Conservation (phyloP, 2,113 vertebrate genomes). For the Nibea albiflora region DNA sequence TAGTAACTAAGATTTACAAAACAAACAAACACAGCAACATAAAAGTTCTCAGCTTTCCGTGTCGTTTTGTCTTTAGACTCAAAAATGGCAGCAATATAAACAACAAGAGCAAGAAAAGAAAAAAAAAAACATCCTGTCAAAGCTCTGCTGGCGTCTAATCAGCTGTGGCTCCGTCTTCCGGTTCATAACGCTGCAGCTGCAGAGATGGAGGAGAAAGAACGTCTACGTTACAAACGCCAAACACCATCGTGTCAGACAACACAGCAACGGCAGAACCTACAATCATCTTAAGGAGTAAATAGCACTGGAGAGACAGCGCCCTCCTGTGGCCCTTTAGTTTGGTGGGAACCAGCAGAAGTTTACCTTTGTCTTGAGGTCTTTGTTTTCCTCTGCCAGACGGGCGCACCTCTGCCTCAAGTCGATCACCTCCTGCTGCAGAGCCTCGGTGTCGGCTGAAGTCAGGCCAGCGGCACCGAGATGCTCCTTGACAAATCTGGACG, state of each 20-base stretch:
- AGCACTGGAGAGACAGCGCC: background rate
- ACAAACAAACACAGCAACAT: background rate
- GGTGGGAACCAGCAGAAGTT: background rate
- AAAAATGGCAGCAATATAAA: constrained; percentile 35
- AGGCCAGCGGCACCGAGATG: constrained; percentile 86
- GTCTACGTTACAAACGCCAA: background rate
- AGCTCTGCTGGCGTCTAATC: constrained; percentile 77
- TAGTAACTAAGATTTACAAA: constrained; percentile 22
- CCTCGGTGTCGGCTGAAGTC: constrained; percentile 85
- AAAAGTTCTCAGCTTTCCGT: constrained; percentile 7
- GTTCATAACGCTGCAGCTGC: constrained; percentile 90
- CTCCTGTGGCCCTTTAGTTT: background rate
- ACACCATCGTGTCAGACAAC: background rate
- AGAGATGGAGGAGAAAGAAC: constrained; percentile 24
- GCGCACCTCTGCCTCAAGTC: constrained; percentile 92
- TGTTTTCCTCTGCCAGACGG: constrained; percentile 91
- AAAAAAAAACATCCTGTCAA: background rate
- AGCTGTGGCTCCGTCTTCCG: constrained; percentile 86
- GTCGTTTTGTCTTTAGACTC: constrained; percentile 10
- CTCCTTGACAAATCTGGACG: constrained; percentile 92
- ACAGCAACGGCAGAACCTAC: too few species aligned
- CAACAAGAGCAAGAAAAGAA: background rate
- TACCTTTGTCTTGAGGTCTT: constrained; percentile 92
- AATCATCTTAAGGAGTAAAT: background rate
- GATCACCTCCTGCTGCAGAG: constrained; percentile 89